Evolutionary conservation across 1,140 invertebrate species (phyloP), one percentile per base, ranked within the genome.

Genomic region (Antheraea pernyi): DNA sequence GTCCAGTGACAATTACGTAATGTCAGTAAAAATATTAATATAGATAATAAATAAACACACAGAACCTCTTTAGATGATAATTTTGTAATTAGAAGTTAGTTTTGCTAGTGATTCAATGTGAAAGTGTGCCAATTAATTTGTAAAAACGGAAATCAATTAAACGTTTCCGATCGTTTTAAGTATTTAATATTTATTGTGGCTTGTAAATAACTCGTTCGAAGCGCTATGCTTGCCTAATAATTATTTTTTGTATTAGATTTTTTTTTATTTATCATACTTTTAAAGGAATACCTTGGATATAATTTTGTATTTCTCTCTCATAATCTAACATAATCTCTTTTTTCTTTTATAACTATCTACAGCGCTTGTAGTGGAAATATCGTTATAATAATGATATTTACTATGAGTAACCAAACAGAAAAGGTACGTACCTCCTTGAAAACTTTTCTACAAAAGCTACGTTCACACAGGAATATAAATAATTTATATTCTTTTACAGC

Each of bases 71-170:
- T 88, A 85, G 82, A 85, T 84, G 63, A 67, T 84, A 83, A 42
- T 82, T 81, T 76, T 80, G 70, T 77, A 76, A 79, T 87, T 82
- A 84, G 78, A 63, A 58, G 74, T 85, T 90, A 90, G 86, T 87
- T 88, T 87, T 90, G 88, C 88, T 91, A 91, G 89, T 88, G 80
- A 89, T 74, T 90, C 86, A 84, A 84, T 90, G 88, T 91, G 86
- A 90, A 87, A 81, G 89, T 91, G 89, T 91, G 88, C 88, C 89
- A 90, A 91, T 90, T 90, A 90, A 84, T 84, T 90, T 18, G 65
- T 75, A 82, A 80, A 80, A 71, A 71, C 71, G 76, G 73, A 79
- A 76, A 79, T 70, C 60, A 60, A 59, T 62, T 65, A 62, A 58
- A 67, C 19, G 61, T 76, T 75, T 80, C 76, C 75, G 72, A 72